phyloP scores from a whole-genome alignment of 1,140 invertebrate species.

The Cardiocondyla obscurior region DNA sequence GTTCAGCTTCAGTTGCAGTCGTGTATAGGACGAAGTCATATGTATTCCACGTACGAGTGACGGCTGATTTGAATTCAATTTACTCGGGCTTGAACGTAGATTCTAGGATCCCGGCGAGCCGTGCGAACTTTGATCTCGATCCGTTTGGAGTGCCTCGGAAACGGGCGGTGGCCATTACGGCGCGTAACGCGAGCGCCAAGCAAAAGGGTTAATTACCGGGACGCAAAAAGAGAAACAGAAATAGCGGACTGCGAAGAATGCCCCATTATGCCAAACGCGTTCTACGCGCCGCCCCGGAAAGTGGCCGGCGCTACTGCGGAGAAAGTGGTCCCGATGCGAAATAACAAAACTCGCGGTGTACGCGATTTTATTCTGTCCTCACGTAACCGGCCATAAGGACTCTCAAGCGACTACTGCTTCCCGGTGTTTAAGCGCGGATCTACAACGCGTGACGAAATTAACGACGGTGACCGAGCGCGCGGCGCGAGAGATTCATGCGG shows the following conservation, averaged over 20 bases:
- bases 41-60: not conserved
- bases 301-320: not conserved
- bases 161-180: not conserved
- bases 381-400: slow-evolving; percentile 41
- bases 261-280: slow-evolving; percentile 25
- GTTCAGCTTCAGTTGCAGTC: not conserved
- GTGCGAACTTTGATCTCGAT: not conserved
- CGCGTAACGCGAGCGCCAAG: not conserved
- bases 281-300: slow-evolving; percentile 13
- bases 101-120: not conserved
- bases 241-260: slow-evolving; percentile 26
- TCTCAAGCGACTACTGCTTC: slow-evolving; percentile 11
- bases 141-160: not conserved
- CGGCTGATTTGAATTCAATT: slow-evolving; percentile 3
- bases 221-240: not conserved
- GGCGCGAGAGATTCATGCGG: slow-evolving; percentile 7
- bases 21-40: not conserved
- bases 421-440: slow-evolving; percentile 12
- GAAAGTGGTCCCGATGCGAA: slow-evolving; percentile 57
- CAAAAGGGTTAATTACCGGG: slow-evolving; percentile 25
- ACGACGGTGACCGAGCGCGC: not conserved
- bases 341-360: slow-evolving; percentile 46
- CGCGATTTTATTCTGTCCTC: slow-evolving; percentile 58
- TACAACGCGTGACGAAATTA: slow-evolving; percentile 23
- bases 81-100: not conserved